Evolutionary conservation across 2,797 vertebrate species (phyloP), one percentile per base, ranked within the genome.

Genomic region (Oreortyx pictus): DNA sequence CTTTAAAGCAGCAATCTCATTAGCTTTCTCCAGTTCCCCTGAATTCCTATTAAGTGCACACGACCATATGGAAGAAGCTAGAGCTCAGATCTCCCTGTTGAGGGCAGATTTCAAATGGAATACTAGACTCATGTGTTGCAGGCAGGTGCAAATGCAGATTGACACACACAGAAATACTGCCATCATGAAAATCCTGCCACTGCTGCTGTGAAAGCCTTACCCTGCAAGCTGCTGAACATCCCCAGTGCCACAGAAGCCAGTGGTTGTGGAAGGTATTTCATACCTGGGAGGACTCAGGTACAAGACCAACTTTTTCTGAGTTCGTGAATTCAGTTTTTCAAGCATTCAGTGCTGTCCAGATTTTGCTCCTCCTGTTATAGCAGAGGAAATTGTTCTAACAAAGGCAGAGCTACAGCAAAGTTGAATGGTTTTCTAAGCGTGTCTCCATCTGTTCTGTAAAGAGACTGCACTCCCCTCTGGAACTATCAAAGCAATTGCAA

Each of bases 381-480:
- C 46, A 33, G 54, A 59, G 80, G 72, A 82, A 73, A 76, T 59
- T 13, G 17, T 56, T 35, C 1, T 23, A 60, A 23, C 31, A 18
- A 66, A 84, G 41, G 12, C 14, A 9, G 65, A 85, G 70, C 68
- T 24, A 44, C 8, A 11, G 92, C 44, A 3, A 59, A 75, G 62
- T 56, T 9, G 93, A 82, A 78, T 47, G 43, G 46, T 78, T 59
- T 73, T 86, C 93, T 29, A 92, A 91, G 80, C 56, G 41, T 1
- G 15, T 70, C 88, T 94, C 93, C 90, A 90, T 95, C 94, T 96
- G 93, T 83, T 92, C 79, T 64, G 96, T 7, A 41, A 59, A 90
- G 94, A 82, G 96, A 78, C 79, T 19, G 29, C 0, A 15, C 83
- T 87, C 79, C 88, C 79, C 92, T 87, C 72, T 59, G 90, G 90